A percentile compares a stretch with the other conserved stretches of the same genome.
phyloP scores from a whole-genome alignment of 2,797 vertebrate species.

The Tiaroga cobitis region DNA sequence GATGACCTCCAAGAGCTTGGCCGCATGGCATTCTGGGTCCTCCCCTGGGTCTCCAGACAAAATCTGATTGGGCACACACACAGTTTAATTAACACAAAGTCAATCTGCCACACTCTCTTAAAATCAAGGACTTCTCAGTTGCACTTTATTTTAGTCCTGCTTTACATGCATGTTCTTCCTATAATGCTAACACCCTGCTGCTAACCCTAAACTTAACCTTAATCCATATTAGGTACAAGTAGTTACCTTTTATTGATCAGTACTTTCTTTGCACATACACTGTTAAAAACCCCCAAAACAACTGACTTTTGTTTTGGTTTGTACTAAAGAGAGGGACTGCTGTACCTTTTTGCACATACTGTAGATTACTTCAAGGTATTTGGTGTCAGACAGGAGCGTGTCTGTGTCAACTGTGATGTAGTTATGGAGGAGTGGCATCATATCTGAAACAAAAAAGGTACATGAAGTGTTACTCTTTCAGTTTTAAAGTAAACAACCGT shows the following conservation, averaged over 20 bases:
- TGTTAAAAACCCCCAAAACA: neutral
- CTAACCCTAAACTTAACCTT: neutral
- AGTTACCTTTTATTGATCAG: neutral
- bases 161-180: neutral
- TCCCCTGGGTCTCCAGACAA: slow-evolving; percentile 97
- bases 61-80: slow-evolving; percentile 74
- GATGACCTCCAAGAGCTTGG: slow-evolving; percentile 95
- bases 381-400: slow-evolving; percentile 95
- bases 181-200: neutral
- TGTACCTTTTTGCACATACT: slow-evolving; percentile 99
- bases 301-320: neutral
- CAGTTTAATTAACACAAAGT: neutral
- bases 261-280: neutral
- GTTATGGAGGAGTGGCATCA: slow-evolving; percentile 99
- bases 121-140: too few species aligned
- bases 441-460: slow-evolving; percentile 79
- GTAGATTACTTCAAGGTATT: slow-evolving; percentile 99
- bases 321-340: neutral
- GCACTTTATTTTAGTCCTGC: neutral
- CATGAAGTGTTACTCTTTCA: neutral
- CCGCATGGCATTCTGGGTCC: slow-evolving; percentile 97
- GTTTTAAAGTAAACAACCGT: neutral
- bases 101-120: neutral
- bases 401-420: slow-evolving; percentile 98
- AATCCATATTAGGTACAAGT: neutral